Evolutionary conservation across 2,888 invertebrate genomes (phyloP).

Genomic region (Beris morrisii): DNA sequence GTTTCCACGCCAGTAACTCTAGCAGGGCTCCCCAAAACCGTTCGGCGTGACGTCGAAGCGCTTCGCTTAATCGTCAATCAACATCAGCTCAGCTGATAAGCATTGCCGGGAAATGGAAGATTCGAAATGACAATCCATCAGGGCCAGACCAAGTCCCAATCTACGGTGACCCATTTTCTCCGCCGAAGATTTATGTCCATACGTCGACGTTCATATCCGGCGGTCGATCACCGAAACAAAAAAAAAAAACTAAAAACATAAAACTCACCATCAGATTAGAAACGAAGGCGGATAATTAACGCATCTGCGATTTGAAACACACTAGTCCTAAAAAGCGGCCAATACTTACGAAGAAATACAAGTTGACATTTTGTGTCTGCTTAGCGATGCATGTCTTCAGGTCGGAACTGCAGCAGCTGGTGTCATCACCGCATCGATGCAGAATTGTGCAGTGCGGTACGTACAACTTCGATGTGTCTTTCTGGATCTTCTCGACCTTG

Average conservation of each 20-base stretch:
- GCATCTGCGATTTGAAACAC: constrained; percentile 5
- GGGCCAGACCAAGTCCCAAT: neutral
- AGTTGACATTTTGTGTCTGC: constrained; percentile 68
- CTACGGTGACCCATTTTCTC: constrained; percentile 25
- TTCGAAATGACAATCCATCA: constrained; percentile 4
- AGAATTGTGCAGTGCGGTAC: constrained; percentile 83
- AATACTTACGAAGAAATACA: constrained; percentile 80
- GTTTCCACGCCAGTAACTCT: too few species aligned
- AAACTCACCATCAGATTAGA: constrained; percentile 23
- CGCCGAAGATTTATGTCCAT: constrained; percentile 26
- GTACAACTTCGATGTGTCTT: constrained; percentile 67
- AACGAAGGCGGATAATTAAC: constrained; percentile 13
- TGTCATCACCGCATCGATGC: constrained; percentile 83
- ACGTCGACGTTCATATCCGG: constrained; percentile 24
- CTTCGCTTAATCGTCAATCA: too few species aligned
- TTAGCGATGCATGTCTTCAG: constrained; percentile 77
- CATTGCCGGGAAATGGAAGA: too few species aligned
- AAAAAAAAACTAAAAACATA: constrained; percentile 11
- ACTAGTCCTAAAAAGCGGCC: neutral
- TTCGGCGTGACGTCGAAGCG: too few species aligned
- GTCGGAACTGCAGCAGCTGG: constrained; percentile 80
- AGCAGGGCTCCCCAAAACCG: too few species aligned
- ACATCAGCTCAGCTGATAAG: too few species aligned
- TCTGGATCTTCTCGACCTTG: constrained; percentile 71
- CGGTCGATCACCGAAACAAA: constrained; percentile 7